phyloP scores from a whole-genome alignment of 2,888 invertebrate species.

The Furcula furcula region DNA sequence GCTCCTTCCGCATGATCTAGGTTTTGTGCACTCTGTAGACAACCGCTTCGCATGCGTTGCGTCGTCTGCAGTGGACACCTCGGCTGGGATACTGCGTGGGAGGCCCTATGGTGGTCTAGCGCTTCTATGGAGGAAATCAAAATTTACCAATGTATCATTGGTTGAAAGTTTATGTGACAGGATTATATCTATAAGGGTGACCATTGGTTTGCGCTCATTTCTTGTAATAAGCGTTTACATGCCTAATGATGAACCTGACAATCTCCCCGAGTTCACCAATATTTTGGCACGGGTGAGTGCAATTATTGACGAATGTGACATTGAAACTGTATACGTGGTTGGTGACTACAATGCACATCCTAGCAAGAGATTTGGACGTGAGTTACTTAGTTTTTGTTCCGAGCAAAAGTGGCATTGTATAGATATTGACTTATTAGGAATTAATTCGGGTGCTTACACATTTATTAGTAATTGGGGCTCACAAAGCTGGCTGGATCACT shows the following conservation, averaged over 20 bases:
- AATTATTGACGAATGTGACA: slow-evolving; percentile 9
- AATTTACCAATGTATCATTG: slow-evolving; percentile 18
- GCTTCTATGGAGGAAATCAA: slow-evolving; percentile 22
- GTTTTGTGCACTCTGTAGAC: slow-evolving; percentile 16
- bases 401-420: slow-evolving; percentile 23
- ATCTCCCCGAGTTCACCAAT: slow-evolving; percentile 21
- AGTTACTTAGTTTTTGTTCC: slow-evolving; percentile 14
- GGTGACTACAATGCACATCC: slow-evolving; percentile 31
- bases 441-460: slow-evolving; percentile 12
- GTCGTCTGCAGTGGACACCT: slow-evolving; percentile 27
- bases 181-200: background rate
- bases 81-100: slow-evolving; percentile 17
- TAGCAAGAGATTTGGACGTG: slow-evolving; percentile 13
- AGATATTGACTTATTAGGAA: slow-evolving; percentile 11
- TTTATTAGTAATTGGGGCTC: slow-evolving; percentile 21
- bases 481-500: slow-evolving; percentile 7
- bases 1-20: slow-evolving; percentile 23
- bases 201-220: background rate
- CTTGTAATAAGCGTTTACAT: slow-evolving; percentile 25
- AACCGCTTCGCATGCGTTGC: slow-evolving; percentile 20
- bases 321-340: slow-evolving; percentile 16
- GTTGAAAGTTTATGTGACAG: slow-evolving; percentile 2
- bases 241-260: slow-evolving; percentile 22
- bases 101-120: slow-evolving; percentile 19
- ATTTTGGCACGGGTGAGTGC: slow-evolving; percentile 16